phyloP scores from a whole-genome alignment of 2,797 vertebrate species.

The Myotis daubentonii region DNA sequence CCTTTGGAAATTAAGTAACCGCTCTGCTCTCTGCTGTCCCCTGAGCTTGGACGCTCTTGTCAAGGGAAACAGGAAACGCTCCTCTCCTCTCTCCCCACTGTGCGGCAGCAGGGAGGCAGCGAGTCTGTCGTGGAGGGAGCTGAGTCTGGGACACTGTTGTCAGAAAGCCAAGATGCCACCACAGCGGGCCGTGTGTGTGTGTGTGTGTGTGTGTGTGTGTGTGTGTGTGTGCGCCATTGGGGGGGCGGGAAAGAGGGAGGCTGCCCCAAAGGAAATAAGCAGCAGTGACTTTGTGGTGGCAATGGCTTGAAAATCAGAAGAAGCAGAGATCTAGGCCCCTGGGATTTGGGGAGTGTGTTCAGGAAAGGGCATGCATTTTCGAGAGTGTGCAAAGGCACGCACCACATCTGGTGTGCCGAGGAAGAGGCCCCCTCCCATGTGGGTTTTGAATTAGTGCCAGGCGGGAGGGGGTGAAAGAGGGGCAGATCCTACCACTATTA shows the following conservation, averaged over 20 bases:
- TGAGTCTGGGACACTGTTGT: background rate
- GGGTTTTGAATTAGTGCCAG: background rate
- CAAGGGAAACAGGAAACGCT: background rate
- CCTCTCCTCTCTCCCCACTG: background rate
- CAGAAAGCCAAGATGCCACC: background rate
- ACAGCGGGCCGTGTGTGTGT: background rate
- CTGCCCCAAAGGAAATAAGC: too few species aligned
- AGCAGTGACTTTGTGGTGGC: background rate
- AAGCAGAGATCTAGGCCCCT: background rate
- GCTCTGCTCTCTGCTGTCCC: background rate
- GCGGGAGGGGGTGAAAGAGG: background rate
- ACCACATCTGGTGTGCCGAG: too few species aligned
- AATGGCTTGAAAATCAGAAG: background rate
- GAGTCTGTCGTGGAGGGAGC: background rate
- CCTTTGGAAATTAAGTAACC: background rate
- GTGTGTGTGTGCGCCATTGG: too few species aligned
- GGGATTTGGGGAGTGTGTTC: too few species aligned
- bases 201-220: background rate
- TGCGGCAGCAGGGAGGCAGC: background rate
- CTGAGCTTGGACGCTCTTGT: background rate
- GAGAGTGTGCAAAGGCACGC: too few species aligned
- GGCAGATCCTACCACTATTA: background rate
- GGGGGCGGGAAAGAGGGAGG: rapidly evolving
- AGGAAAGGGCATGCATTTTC: background rate
- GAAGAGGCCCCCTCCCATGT: rapidly evolving